Evolutionary conservation across 2,888 invertebrate genomes (phyloP), one percentile per base, ranked within the genome.

Genomic region (Entomobrya multifasciata): DNA sequence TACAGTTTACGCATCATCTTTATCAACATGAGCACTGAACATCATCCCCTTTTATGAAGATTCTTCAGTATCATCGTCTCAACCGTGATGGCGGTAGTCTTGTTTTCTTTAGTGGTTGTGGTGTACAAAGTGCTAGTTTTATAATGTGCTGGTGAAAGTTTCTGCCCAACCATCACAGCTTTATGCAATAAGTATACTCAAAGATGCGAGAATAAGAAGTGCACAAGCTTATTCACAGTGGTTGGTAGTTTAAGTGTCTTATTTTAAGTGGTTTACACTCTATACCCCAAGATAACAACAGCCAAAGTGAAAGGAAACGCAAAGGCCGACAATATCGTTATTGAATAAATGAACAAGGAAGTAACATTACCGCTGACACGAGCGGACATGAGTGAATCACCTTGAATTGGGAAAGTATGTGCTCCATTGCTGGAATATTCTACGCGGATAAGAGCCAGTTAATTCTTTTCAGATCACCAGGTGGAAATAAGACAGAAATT

Each of bases 1-100:
- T 8, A 67, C 22, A 57, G 67, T 41, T 44, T 67, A 67, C 67
- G 44, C 67, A 67, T 67, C 67, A 44, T n/a, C 17, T 20, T 44
- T 44, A 67, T 67, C 67, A 67, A 44, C 44, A 44, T 41, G 36
- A 36, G 8, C 36, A 36, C 5, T 36, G 36, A 36, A 36, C 36
- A 8, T 36, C 36, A 8, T 36, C 36, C 4, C 22, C n/a, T 67
- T 67, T 67, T 67, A 67, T 8, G 11, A 20, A 11, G 44, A 62
- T 62, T 41, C 44, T 41, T 67, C 67, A 67, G 22, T 20, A 41
- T 41, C 67, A 49, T 49, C 49, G 13, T 10, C 13, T 49, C 36
- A 36, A 6, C 36, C 5, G 36, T 36, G 62, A 36, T 62, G 13
- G 36, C 11, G 1, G 17, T 36, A 11, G 13, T 62, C 15, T 22